phyloP scores from a whole-genome alignment of 2,888 invertebrate species.

The Rhagium mordax region DNA sequence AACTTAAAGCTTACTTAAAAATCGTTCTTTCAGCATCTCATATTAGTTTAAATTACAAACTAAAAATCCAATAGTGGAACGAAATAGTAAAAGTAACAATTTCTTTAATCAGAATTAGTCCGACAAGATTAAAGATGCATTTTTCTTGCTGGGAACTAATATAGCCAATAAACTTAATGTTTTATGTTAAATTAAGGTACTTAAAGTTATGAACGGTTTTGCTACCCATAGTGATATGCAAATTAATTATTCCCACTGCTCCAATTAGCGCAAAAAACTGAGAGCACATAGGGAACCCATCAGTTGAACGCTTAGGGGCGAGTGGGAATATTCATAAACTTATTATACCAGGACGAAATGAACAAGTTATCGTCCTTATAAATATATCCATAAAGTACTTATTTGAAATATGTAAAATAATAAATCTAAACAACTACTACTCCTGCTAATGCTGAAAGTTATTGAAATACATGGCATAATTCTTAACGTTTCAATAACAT shows the following conservation, averaged over 20 bases:
- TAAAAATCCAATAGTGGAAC: background rate
- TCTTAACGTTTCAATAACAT: background rate
- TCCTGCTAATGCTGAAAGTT: no score
- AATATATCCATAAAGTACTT: no score
- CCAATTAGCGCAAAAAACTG: constrained; percentile 20
- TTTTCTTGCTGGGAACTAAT: constrained; percentile 10
- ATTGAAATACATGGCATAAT: no score
- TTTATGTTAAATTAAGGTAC: constrained; percentile 28
- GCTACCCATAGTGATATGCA: constrained; percentile 26
- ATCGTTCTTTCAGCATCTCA: background rate
- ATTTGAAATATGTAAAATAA: no score
- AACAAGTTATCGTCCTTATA: background rate
- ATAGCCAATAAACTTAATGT: constrained; percentile 14
- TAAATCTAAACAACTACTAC: no score
- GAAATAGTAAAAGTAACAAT: background rate
- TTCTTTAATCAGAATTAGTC: background rate
- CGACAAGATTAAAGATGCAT: background rate
- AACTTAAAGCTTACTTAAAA: background rate
- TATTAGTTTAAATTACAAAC: background rate
- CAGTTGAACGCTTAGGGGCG: background rate
- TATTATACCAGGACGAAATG: background rate
- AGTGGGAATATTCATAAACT: background rate
- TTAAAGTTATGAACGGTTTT: constrained; percentile 20
- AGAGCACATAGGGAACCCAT: constrained; percentile 18
- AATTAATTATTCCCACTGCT: constrained; percentile 29